Evolutionary conservation across 2,888 invertebrate genomes (phyloP).

Genomic region (Epinotia bilunana): DNA sequence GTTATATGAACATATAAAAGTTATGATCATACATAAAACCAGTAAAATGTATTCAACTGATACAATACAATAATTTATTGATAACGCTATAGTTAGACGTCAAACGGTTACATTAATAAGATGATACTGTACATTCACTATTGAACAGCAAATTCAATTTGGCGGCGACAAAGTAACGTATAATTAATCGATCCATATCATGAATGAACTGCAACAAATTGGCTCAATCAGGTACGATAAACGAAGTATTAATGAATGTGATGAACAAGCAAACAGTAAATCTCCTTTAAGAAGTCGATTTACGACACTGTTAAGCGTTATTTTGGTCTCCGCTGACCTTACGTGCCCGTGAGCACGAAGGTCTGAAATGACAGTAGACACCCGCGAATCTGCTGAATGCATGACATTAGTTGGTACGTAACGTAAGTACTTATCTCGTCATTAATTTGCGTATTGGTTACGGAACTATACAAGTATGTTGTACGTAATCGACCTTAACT

Average conservation of each 20-base stretch:
- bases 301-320: slow-evolving; percentile 56
- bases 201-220: slow-evolving; percentile 7
- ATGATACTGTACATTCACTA: neutral
- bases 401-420: slow-evolving; percentile 17
- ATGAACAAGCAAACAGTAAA: slow-evolving; percentile 6
- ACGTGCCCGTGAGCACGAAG: slow-evolving; percentile 57
- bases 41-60: no score
- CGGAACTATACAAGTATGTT: neutral
- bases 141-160: slow-evolving; percentile 6
- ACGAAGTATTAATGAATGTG: slow-evolving; percentile 4
- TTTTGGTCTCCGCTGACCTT: slow-evolving; percentile 64
- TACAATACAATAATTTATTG: no score
- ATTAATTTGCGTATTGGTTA: slow-evolving; percentile 12
- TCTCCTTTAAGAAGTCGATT: slow-evolving; percentile 45
- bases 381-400: slow-evolving; percentile 48
- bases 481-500: neutral
- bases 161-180: slow-evolving; percentile 10
- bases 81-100: no score
- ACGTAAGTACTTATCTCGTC: slow-evolving; percentile 16
- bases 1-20: no score
- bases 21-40: no score
- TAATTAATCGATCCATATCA: neutral
- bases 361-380: slow-evolving; percentile 53
- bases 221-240: slow-evolving; percentile 12
- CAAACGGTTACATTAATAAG: no score